Evolutionary conservation across 2,113 vertebrate genomes (phyloP), one percentile per base, ranked within the genome.

Genomic region (Neopipo cinnamomea): DNA sequence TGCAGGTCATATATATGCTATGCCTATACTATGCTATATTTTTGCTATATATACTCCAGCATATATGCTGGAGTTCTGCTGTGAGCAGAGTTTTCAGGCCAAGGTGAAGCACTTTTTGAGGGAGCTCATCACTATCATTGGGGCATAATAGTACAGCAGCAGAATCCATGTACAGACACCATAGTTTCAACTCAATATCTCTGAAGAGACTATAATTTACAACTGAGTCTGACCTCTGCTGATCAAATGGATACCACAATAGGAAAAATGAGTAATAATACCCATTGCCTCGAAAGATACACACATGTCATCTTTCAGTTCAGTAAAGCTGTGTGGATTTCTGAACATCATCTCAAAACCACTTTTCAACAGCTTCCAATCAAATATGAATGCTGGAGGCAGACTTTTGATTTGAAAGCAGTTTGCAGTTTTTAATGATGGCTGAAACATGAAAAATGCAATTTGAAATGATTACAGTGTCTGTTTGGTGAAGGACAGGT

Each of bases 401-500:
- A 44, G 82, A 84, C 47, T 78, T 96, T 13, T 77, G 52, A 71
- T 72, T 22, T 88, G 35, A 94, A 91, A 95, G 85, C 56, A 56
- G 47, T 14, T 77, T 81, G 44, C 15, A 52, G n/a, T 24, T 94
- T 91, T 86, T 63, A 91, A 86, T 30, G 18, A 91, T 49, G 79
- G 55, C 39, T 94, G 52, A 84, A 92, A 91, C 63, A 78, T 9
- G 52, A 81, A 93, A 94, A 95, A 89, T 39, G 35, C 30, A 52
- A 92, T 86, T 49, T 86, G 47, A 94, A 93, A 95, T 88, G 11
- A 91, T 83, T 80, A 87, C 2, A 5, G 46, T 59, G 50, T 80
- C 82, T 94, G 12, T 74, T 85, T 86, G 63, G 42, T 90, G 63
- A 95, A 92, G 90, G 92, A 92, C 85, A 94, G 82, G 61, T 88